These are phyloP conservation scores for Crax fasciolata DNA, from an alignment of 2,797 vertebrate genomes.

Conservation along the genomic window DNA sequence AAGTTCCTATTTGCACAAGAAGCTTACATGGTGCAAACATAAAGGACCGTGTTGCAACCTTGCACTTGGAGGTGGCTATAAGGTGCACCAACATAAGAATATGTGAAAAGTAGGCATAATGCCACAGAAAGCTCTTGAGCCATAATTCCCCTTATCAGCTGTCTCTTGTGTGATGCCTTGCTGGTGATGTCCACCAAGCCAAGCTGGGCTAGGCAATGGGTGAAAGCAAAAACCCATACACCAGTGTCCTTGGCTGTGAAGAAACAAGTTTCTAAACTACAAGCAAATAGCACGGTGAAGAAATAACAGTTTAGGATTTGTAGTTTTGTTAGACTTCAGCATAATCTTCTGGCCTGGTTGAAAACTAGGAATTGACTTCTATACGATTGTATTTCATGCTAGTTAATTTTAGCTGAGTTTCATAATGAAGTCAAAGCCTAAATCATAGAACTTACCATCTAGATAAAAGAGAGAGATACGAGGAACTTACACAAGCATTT, in stretches of 20 bases:
- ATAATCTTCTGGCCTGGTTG: not conserved
- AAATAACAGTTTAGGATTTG: not conserved
- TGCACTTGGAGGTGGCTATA: not conserved
- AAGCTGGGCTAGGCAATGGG: not conserved
- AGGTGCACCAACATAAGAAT: not conserved
- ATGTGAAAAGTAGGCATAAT: not conserved
- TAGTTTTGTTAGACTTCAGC: not conserved
- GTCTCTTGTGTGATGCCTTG: not conserved
- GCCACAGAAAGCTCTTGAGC: not conserved
- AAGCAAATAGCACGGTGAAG: not conserved
- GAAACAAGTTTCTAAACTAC: not conserved
- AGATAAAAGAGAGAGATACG: not conserved
- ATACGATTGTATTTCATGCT: not conserved
- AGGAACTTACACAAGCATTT: not conserved
- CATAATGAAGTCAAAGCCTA: not conserved
- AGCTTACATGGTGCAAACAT: not conserved
- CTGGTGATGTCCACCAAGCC: not conserved
- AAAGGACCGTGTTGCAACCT: not conserved
- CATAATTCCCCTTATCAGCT: not conserved
- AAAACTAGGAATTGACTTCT: not conserved
- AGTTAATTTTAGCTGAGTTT: not conserved
- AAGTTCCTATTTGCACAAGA: not conserved
- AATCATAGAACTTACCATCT: not conserved
- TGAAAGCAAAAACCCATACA: not conserved
- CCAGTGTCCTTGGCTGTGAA: not conserved